Percentiles rank a stretch among this genome's conserved stretches.
phyloP scores from a whole-genome alignment of 2,888 invertebrate species.

The Clostera curtula region DNA sequence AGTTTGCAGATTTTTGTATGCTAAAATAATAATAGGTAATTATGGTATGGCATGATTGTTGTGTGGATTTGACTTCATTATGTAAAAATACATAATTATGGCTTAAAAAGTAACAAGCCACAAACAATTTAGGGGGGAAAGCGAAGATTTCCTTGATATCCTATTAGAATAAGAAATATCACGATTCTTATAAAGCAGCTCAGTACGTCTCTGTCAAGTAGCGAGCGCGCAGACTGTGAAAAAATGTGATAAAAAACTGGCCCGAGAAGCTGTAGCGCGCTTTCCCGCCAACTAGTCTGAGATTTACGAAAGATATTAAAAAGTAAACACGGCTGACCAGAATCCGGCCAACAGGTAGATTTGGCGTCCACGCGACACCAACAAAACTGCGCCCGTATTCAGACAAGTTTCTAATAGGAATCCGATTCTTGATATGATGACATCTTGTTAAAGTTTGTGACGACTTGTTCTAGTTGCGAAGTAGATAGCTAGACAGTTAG shows the following conservation, averaged over 20 bases:
- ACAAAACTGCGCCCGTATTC: slow-evolving; percentile 11
- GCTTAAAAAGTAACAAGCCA: too few species aligned
- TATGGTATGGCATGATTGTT: too few species aligned
- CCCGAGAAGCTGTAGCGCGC: slow-evolving; percentile 35
- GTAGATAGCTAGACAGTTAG: too few species aligned
- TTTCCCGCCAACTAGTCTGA: slow-evolving; percentile 50
- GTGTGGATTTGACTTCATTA: too few species aligned
- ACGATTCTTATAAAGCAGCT: slow-evolving; percentile 8
- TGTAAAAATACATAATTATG: too few species aligned
- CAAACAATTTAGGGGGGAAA: too few species aligned
- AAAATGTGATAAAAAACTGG: slow-evolving; percentile 49
- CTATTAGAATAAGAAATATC: too few species aligned
- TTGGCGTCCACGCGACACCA: slow-evolving; percentile 16
- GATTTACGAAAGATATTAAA: slow-evolving; percentile 28
- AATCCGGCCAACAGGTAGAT: slow-evolving; percentile 32
- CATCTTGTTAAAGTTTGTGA: neutral
- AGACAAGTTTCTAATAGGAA: slow-evolving; percentile 10
- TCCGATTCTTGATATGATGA: neutral
- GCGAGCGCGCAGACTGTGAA: slow-evolving; percentile 39
- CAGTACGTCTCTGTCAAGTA: slow-evolving; percentile 52
- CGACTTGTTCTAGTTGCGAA: too few species aligned
- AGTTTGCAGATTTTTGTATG: too few species aligned
- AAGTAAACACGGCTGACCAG: slow-evolving; percentile 26
- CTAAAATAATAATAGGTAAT: too few species aligned
- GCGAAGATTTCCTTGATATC: too few species aligned